These are phyloP conservation scores for Plestiodon gilberti DNA, from an alignment of 2,113 vertebrate genomes.

Conservation along the genomic window DNA sequence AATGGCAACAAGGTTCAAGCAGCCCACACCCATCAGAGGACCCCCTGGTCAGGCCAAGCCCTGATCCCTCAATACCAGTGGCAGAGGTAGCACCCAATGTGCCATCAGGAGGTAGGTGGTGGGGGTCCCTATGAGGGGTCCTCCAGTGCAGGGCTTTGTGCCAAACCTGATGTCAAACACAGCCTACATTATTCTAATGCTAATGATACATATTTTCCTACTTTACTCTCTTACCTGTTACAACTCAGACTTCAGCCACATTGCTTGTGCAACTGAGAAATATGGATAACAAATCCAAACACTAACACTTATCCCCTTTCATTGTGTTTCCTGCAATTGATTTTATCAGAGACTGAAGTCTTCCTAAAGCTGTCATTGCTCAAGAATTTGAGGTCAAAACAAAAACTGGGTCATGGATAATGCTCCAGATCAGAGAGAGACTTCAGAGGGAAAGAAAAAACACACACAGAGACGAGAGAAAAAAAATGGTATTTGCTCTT, in stretches of 20 bases:
- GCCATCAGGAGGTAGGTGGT: no score
- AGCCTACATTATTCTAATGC: constrained; percentile 3
- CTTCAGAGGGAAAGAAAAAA: neutral
- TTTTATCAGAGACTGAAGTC: neutral
- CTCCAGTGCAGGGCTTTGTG: no score
- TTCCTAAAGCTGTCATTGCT: constrained; percentile 16
- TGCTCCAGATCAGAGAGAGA: neutral
- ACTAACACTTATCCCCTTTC: neutral
- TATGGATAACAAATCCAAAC: constrained; percentile 6
- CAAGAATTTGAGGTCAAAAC: constrained; percentile 40
- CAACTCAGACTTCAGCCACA: constrained; percentile 3
- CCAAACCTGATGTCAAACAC: no score
- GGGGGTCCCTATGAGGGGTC: no score
- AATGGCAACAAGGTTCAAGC: no score
- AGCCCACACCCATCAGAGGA: no score
- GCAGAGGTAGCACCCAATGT: no score
- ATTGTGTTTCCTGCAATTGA: neutral
- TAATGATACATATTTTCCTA: constrained; percentile 17
- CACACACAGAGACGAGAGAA: neutral
- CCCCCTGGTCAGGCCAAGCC: no score
- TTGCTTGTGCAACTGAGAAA: constrained; percentile 16
- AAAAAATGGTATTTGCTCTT: neutral
- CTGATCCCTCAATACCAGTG: no score
- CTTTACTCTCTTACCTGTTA: neutral
- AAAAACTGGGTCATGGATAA: constrained; percentile 32